These are phyloP conservation scores for Steinernema carpocapsae DNA, from an alignment of 2,888 invertebrate species.

Conservation along the genomic window DNA sequence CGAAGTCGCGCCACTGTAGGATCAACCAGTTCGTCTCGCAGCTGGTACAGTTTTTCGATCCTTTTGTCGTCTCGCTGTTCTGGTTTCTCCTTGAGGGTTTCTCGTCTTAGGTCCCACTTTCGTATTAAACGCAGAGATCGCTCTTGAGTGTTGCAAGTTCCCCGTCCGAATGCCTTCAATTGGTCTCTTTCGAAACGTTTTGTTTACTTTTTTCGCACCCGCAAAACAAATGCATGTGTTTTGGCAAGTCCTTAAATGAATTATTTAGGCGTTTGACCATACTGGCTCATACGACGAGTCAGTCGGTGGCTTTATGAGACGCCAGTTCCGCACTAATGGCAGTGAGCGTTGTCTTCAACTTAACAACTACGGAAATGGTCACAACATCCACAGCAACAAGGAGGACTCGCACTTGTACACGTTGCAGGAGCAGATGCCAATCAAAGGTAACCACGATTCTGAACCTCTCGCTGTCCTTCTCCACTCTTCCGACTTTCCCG, in stretches of 20 bases:
- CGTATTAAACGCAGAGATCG: no score
- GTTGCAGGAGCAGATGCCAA: constrained; percentile 75
- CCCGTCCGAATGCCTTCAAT: no score
- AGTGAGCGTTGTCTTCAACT: constrained; percentile 58
- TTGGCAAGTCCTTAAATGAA: constrained; percentile 21
- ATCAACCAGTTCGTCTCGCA: constrained; percentile 31
- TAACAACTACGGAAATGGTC: constrained; percentile 92
- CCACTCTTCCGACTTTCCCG: background rate
- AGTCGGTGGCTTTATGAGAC: constrained; percentile 92
- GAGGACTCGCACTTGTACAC: constrained; percentile 62
- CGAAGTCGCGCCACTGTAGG: constrained; percentile 44
- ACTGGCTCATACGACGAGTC: constrained; percentile 92
- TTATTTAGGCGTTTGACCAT: constrained; percentile 82
- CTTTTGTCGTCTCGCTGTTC: background rate
- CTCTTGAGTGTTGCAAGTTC: no score
- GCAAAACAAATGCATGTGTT: constrained; percentile 22
- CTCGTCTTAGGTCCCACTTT: no score
- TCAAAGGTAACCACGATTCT: constrained; percentile 73
- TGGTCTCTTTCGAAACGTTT: background rate
- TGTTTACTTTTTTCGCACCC: background rate
- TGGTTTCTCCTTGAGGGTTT: no score
- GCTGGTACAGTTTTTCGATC: constrained; percentile 9
- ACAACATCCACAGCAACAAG: constrained; percentile 74
- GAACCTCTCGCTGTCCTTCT: background rate
- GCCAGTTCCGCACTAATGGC: constrained; percentile 78